phyloP scores from a whole-genome alignment of 1,140 invertebrate genomes.

The Aleiodes sp. region DNA sequence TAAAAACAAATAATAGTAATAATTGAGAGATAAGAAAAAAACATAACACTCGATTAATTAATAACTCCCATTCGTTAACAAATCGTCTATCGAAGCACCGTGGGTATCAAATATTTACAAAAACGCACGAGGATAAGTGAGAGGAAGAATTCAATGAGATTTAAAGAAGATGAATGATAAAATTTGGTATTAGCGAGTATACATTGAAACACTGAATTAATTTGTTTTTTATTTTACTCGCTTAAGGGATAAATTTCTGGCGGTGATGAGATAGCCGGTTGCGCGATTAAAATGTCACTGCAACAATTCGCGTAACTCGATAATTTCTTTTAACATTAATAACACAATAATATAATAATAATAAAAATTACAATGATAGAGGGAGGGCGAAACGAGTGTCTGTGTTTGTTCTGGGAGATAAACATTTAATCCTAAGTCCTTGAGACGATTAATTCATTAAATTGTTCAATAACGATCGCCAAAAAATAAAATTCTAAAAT shows the following conservation, averaged over 20 bases:
- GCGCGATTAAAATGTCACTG: constrained; percentile 51
- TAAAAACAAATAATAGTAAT: background rate
- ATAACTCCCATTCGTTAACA: background rate
- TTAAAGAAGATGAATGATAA: background rate
- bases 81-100: constrained; percentile 9
- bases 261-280: constrained; percentile 63
- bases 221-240: constrained; percentile 4
- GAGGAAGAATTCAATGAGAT: background rate
- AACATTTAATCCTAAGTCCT: constrained; percentile 4
- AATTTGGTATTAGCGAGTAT: constrained; percentile 3
- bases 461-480: background rate
- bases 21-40: background rate
- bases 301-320: constrained; percentile 18
- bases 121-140: background rate
- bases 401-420: background rate
- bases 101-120: constrained; percentile 17
- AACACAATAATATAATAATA: constrained; percentile 29
- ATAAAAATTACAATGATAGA: constrained; percentile 20
- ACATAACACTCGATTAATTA: background rate
- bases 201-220: background rate
- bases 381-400: background rate
- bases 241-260: constrained; percentile 43
- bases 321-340: constrained; percentile 19
- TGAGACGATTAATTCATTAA: background rate
- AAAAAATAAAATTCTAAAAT: background rate